Percentiles rank a stretch among this genome's conserved stretches.
These are phyloP conservation scores for Tautogolabrus adspersus DNA, from an alignment of 2,113 vertebrate genomes.

Conservation along the genomic window DNA sequence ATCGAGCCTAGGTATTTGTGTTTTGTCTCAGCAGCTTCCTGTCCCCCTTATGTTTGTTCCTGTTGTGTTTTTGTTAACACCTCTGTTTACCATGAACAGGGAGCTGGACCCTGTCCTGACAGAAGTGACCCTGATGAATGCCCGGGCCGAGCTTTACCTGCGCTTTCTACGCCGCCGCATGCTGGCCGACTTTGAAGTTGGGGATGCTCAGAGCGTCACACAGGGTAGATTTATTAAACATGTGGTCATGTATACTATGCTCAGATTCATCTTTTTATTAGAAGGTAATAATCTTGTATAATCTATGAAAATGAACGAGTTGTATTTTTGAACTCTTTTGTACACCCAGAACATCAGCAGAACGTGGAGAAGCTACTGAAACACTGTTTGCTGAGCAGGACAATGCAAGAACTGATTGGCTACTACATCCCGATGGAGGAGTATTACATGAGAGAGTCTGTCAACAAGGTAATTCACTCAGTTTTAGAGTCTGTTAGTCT, in stretches of 20 bases:
- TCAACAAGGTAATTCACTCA: slow-evolving; percentile 90
- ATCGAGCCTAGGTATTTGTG: slow-evolving; percentile 91
- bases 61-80: neutral
- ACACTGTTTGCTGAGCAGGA: slow-evolving; percentile 91
- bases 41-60: neutral
- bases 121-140: slow-evolving; percentile 98
- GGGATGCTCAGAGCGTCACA: slow-evolving; percentile 91
- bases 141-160: slow-evolving; percentile 94
- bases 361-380: slow-evolving; percentile 93
- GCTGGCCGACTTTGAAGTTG: slow-evolving; percentile 93
- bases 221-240: slow-evolving; percentile 83
- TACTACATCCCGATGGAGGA: slow-evolving; percentile 99
- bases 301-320: neutral
- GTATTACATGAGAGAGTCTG: slow-evolving; percentile 98
- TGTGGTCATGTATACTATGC: neutral
- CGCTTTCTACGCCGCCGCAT: slow-evolving; percentile 93
- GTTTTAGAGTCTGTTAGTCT: neutral
- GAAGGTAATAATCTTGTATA: too few species aligned
- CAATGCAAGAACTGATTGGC: slow-evolving; percentile 97
- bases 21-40: neutral
- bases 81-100: slow-evolving; percentile 74
- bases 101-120: slow-evolving; percentile 94
- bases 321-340: neutral
- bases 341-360: slow-evolving; percentile 90
- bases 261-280: neutral